Base-by-base conservation (phyloP, 2,797 vertebrate species). In the Synanceia verrucosa region DNA sequence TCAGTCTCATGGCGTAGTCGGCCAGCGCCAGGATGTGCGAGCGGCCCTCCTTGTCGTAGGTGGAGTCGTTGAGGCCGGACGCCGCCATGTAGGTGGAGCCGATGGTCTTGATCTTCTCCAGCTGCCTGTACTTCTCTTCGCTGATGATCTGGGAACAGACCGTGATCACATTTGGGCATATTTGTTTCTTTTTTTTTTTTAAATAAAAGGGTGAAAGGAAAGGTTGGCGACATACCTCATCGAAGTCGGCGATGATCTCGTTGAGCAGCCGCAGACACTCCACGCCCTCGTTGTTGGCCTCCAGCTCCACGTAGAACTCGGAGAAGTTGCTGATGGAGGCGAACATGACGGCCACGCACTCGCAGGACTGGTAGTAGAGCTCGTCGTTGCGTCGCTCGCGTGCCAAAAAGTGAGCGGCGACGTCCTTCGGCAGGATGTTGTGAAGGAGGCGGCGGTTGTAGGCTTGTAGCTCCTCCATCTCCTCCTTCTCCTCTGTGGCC, bases 321-420 rank as follows among this genome's bases (percentile, higher is more conserved):
- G 96, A 97, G 91, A 98, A 99, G 83, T 98, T 98, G 94, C 96
- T 97, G 84, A 98, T 99, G 85, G 97, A 99, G 88, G 97, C 97
- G 1, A 98, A 98, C 97, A 97, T 98, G 89, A 99, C 97, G 0
- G 96, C 96, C 86, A 98, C 97, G 0, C 96, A 97, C 92, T 98
- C 97, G 0, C 96, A 98, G 0, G 96, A 99, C 93, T 99, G 97
- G 85, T 99, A 97, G 88, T 98, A 99, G 16, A 99, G 94, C 87
- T 98, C 97, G 0, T 98, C 97, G 0, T 98, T 98, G 6, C 96
- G 93, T 6, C 96, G 93, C 74, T 98, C 97, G 0, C 95, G 95
- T 0, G 96, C 96, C 90, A 99, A 83, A 72, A 98, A 98, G 76
- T 99, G 97, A 1, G 96, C 96, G 0, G 97, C 97, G 61, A 98